Evolutionary conservation across 2,797 vertebrate species (phyloP).

Genomic region (Chiroxiphia lanceolata): DNA sequence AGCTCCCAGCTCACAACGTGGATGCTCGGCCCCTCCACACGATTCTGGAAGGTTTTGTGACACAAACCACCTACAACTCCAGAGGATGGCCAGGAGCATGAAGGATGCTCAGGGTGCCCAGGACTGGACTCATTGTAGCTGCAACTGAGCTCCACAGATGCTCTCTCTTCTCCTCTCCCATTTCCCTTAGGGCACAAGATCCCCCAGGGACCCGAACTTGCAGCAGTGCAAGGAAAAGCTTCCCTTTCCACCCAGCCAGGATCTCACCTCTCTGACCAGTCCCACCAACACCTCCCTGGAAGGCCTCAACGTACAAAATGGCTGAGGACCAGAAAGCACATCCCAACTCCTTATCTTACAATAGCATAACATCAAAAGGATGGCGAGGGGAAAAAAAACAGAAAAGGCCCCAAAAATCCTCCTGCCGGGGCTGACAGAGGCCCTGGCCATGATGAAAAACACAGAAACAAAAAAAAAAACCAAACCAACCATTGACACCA

Average conservation of each 20-base stretch:
- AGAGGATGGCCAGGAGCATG: not conserved
- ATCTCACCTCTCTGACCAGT: fast-evolving
- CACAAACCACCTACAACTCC: not conserved
- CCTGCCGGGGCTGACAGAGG: not conserved
- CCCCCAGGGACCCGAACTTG: not conserved
- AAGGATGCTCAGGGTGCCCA: not conserved
- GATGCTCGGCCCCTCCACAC: fast-evolving
- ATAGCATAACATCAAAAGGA: not conserved
- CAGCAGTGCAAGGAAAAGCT: not conserved
- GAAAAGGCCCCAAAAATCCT: not conserved
- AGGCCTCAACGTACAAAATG: constrained; percentile 49
- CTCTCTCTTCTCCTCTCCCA: not conserved
- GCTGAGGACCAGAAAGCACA: constrained; percentile 33
- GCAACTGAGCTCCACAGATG: not conserved
- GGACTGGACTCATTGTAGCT: fast-evolving
- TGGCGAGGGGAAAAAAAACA: fast-evolving
- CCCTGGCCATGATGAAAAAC: not conserved
- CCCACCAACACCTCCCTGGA: not conserved
- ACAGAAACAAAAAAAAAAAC: fast-evolving
- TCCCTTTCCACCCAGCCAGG: not conserved
- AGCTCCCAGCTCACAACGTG: fast-evolving
- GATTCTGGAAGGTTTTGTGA: fast-evolving
- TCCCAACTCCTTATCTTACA: not conserved
- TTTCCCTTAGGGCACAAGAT: fast-evolving
- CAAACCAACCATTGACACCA: fast-evolving